Evolutionary conservation across 2,888 invertebrate species (phyloP).

Genomic region (Andricus curvator): DNA sequence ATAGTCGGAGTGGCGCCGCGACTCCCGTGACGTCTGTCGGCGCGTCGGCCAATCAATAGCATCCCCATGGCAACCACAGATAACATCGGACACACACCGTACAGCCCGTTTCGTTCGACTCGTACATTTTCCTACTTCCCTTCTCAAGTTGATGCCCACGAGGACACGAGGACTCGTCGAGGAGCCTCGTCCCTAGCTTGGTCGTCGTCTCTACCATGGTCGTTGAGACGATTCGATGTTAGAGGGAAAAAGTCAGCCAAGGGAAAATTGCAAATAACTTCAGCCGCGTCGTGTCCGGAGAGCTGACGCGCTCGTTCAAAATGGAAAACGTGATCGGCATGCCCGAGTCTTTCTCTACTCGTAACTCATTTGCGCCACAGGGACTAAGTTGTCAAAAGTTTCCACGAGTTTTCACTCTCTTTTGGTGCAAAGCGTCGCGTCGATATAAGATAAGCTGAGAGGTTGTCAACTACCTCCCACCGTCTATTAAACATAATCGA

Average conservation of each 20-base stretch:
- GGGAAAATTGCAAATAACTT: conserved; percentile 40
- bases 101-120: conserved; percentile 58
- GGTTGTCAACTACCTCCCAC: not conserved
- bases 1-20: conserved; percentile 80
- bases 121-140: conserved; percentile 60
- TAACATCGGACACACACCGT: conserved; percentile 78
- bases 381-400: conserved; percentile 34
- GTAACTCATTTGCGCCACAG: conserved; percentile 36
- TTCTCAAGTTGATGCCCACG: conserved; percentile 54
- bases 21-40: conserved; percentile 80
- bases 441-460: not conserved
- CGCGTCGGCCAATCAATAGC: conserved; percentile 78
- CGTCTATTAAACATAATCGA: conserved; percentile 3
- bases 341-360: not conserved
- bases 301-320: conserved; percentile 39
- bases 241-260: conserved; percentile 29
- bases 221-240: conserved; percentile 46
- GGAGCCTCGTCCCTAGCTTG: conserved; percentile 43
- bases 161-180: conserved; percentile 36
- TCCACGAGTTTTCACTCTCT: conserved; percentile 32
- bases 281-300: conserved; percentile 5
- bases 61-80: conserved; percentile 79
- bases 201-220: conserved; percentile 46
- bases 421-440: conserved; percentile 14
- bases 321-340: conserved; percentile 42